Evolutionary conservation across 2,888 invertebrate genomes (phyloP).

Genomic region (Caenorhabditis imperialis): DNA sequence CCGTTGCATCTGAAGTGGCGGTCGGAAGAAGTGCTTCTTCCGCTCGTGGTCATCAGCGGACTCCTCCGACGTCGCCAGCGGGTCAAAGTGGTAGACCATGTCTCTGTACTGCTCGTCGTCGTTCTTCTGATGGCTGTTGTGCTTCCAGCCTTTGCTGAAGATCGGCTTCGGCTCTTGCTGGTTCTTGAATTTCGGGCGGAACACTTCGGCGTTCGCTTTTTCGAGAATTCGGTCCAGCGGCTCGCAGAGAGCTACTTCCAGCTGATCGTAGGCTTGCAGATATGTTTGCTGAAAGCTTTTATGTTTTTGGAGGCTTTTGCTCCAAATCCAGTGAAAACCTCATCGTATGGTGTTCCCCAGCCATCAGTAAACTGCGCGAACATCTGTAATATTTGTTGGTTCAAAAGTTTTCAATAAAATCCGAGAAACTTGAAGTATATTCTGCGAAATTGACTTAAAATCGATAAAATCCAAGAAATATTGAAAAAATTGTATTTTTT

Average conservation of each 20-base stretch:
- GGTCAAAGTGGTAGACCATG: conserved; percentile 11
- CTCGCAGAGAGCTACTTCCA: conserved; percentile 21
- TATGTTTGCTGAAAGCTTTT: conserved; percentile 42
- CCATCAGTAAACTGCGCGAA: conserved; percentile 21
- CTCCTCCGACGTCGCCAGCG: background rate
- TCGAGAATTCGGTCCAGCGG: conserved; percentile 32
- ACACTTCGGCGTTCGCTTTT: conserved; percentile 14
- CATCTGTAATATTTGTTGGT: conserved; percentile 6
- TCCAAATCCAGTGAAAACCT: conserved; percentile 16
- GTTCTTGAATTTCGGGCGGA: conserved; percentile 38
- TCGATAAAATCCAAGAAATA: background rate
- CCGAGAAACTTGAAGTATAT: background rate
- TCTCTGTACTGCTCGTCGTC: conserved; percentile 27
- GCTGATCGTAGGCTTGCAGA: conserved; percentile 35
- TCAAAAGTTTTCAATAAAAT: no score
- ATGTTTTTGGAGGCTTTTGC: no score
- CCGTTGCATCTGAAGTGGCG: conserved; percentile 54
- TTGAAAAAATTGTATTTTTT: background rate
- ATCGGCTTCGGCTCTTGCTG: conserved; percentile 12
- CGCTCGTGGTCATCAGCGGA: conserved; percentile 10
- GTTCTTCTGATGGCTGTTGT: conserved; percentile 1
- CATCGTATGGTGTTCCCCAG: conserved; percentile 32
- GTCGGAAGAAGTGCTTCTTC: conserved; percentile 27
- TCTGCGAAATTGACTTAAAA: background rate
- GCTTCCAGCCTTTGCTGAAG: background rate